phyloP scores from a whole-genome alignment of 2,797 vertebrate species.

The Valencia hispanica region DNA sequence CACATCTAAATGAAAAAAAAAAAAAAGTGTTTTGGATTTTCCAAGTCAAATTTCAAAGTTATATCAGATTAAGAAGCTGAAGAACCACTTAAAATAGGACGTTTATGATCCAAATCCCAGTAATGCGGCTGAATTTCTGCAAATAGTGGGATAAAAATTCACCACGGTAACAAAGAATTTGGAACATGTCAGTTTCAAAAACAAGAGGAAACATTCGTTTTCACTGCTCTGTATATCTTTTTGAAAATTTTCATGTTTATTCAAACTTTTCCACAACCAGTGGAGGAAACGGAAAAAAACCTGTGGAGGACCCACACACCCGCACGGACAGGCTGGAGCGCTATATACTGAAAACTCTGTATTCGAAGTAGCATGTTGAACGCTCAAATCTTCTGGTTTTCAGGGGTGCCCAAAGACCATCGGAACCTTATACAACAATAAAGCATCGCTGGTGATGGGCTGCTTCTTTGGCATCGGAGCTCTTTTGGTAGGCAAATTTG shows the following conservation, averaged over 20 bases:
- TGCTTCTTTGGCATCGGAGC: conserved; percentile 63
- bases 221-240: background rate
- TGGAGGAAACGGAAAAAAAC: background rate
- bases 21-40: background rate
- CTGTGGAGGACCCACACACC: background rate
- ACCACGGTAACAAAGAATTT: no score
- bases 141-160: background rate
- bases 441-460: conserved; percentile 51
- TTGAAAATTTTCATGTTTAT: background rate
- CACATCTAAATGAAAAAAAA: no score
- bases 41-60: background rate
- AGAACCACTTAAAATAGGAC: background rate
- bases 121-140: background rate
- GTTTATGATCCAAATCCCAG: background rate
- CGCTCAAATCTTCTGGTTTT: background rate
- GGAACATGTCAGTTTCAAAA: background rate
- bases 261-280: background rate
- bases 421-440: accelerated
- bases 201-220: background rate
- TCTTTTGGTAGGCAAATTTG: conserved; percentile 70
- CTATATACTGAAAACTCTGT: background rate
- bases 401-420: conserved; percentile 65
- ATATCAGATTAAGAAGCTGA: background rate
- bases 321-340: background rate
- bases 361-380: background rate